phyloP scores from a whole-genome alignment of 2,888 invertebrate species.

The Gerris lacustris region DNA sequence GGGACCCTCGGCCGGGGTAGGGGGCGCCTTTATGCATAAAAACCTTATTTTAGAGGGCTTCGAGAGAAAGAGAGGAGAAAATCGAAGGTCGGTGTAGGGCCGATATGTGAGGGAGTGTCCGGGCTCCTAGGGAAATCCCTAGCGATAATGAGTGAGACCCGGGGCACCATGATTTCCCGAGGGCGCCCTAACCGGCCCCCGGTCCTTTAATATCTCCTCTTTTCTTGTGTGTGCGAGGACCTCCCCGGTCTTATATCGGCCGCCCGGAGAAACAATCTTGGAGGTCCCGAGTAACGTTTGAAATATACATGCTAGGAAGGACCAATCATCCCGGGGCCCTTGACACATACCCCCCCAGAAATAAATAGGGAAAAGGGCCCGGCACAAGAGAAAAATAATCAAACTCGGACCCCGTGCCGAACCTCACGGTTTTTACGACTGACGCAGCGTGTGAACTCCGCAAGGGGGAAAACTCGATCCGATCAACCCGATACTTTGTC shows the following conservation, averaged over 20 bases:
- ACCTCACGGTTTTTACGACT: background rate
- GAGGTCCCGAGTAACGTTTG: background rate
- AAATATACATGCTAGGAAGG: background rate
- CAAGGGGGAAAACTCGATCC: background rate
- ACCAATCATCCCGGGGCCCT: background rate
- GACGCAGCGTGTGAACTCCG: background rate
- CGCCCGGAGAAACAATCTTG: background rate
- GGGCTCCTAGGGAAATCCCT: background rate
- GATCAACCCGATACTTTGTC: background rate
- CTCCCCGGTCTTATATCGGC: background rate
- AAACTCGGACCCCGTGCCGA: background rate
- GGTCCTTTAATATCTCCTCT: constrained; percentile 28
- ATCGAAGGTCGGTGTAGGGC: background rate
- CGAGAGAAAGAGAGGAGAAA: background rate
- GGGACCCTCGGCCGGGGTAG: background rate
- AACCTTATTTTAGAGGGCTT: background rate
- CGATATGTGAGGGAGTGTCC: background rate
- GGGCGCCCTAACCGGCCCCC: constrained; percentile 27
- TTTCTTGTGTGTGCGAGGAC: background rate
- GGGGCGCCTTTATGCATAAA: background rate
- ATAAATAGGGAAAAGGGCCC: background rate
- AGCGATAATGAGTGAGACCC: constrained; percentile 12
- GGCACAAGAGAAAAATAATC: background rate
- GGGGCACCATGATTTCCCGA: constrained; percentile 30
- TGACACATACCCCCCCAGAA: background rate